Percentiles rank a stretch among this genome's conserved stretches.
phyloP scores from a whole-genome alignment of 2,113 vertebrate genomes.

The Saccopteryx leptura region DNA sequence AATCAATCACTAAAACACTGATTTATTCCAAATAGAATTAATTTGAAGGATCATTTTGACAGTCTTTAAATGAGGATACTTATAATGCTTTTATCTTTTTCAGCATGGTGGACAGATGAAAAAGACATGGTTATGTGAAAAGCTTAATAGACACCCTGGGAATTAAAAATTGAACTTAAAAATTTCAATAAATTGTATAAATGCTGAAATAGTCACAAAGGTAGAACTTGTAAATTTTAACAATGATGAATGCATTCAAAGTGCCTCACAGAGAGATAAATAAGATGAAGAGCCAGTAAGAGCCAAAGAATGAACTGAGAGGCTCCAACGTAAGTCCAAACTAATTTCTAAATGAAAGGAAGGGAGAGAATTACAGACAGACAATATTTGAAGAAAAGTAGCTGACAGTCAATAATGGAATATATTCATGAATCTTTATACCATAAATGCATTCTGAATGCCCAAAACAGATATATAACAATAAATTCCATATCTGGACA shows the following conservation, averaged over 20 bases:
- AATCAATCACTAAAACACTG: neutral
- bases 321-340: neutral
- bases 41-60: neutral
- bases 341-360: neutral
- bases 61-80: constrained; percentile 1
- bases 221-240: constrained; percentile 1
- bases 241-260: neutral
- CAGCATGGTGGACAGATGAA: neutral
- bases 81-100: neutral
- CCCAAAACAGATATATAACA: neutral
- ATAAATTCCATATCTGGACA: neutral
- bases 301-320: neutral
- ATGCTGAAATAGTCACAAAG: neutral
- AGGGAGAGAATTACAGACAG: neutral
- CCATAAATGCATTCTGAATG: neutral
- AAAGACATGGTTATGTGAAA: neutral
- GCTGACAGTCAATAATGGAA: neutral
- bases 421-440: neutral
- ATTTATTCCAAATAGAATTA: constrained; percentile 6
- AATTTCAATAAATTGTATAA: neutral
- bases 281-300: neutral
- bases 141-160: neutral
- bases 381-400: constrained; percentile 15
- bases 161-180: neutral
- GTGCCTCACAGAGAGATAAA: neutral